Evolutionary conservation across 92 coral and sea anemone species (phyloP), one percentile per base, ranked within the genome.

Genomic region (Actinernus sp.): DNA sequence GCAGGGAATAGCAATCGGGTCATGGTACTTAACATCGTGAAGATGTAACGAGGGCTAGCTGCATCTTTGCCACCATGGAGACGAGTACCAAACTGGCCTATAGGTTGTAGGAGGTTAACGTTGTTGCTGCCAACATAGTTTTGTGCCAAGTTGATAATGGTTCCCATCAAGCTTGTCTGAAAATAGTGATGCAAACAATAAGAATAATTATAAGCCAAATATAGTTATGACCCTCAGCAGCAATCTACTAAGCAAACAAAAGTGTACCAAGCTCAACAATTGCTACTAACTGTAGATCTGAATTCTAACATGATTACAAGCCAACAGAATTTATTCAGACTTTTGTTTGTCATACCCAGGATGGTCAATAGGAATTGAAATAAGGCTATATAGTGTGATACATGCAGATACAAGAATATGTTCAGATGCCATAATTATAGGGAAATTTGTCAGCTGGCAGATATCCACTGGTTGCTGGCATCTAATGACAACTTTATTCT

Each of bases 111-210:
- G 0, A 94, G 81, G 64, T 91, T 94, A 21, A 94, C 49, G 77
- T 94, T 94, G 69, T 94, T 94, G 86, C 98, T 94, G 49, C 98
- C 98, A 1, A 94, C 97, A 83, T 70, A 94, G 86, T 94, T 94
- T 68, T 94, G 97, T 0, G 98, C 98, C 73, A 94, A 73, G 95
- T 91, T 91, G 70, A 91, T 83, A 80, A 94, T 91, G 43, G 98
- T 91, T 48, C 97, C 90, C 90, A 88, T 88, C 24, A 94, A 78
- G 73, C 98, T 94, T 52, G 53, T 62, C 98, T 93, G 32, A 13
- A 65, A 12, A 23, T 13, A n/a, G 31, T 33, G 22, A 20, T n/a
- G n/a, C n/a, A n/a, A n/a, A n/a, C n/a, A n/a, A n/a, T n/a, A n/a
- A n/a, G n/a, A n/a, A n/a, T n/a, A n/a, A n/a, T n/a, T n/a, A n/a